Evolutionary conservation across 2,888 invertebrate genomes (phyloP).

Genomic region (Julus scandinavius): DNA sequence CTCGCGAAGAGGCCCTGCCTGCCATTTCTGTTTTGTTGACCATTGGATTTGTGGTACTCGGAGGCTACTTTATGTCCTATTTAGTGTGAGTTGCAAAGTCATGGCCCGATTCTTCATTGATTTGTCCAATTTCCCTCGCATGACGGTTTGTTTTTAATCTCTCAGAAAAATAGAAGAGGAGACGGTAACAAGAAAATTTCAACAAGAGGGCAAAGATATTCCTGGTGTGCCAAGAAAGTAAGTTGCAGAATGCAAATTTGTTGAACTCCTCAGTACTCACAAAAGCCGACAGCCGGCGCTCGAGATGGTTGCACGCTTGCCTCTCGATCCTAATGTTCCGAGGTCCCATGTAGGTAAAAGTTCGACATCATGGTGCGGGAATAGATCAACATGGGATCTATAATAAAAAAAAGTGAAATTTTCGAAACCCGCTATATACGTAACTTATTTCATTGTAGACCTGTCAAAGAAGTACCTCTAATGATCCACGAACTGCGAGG

Average conservation of each 20-base stretch:
- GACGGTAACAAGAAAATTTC: conserved; percentile 63
- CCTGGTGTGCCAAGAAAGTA: conserved; percentile 55
- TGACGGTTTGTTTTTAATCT: conserved; percentile 55
- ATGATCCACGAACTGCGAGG: conserved; percentile 90
- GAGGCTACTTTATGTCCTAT: conserved; percentile 88
- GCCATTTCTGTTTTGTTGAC: conserved; percentile 81
- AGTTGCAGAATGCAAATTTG: neutral
- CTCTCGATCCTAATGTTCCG: too few relatives aligned
- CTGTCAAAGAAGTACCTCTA: conserved; percentile 69
- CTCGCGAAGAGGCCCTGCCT: conserved; percentile 82
- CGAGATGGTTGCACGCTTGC: too few relatives aligned
- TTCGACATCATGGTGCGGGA: too few relatives aligned
- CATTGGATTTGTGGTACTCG: conserved; percentile 78
- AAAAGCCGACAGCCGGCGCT: too few relatives aligned
- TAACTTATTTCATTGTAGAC: conserved; percentile 33
- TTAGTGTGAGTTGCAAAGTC: conserved; percentile 71
- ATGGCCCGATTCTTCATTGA: neutral
- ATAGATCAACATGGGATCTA: neutral
- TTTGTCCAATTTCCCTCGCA: neutral
- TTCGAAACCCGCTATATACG: neutral
- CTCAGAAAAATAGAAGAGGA: conserved; percentile 73
- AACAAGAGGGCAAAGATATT: conserved; percentile 64
- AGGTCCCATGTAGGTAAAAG: neutral
- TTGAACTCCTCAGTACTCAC: too few relatives aligned
- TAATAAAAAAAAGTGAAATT: conserved; percentile 59